These are phyloP conservation scores for Myotis vivesi DNA, from an alignment of 2,797 vertebrate genomes.

Conservation along the genomic window DNA sequence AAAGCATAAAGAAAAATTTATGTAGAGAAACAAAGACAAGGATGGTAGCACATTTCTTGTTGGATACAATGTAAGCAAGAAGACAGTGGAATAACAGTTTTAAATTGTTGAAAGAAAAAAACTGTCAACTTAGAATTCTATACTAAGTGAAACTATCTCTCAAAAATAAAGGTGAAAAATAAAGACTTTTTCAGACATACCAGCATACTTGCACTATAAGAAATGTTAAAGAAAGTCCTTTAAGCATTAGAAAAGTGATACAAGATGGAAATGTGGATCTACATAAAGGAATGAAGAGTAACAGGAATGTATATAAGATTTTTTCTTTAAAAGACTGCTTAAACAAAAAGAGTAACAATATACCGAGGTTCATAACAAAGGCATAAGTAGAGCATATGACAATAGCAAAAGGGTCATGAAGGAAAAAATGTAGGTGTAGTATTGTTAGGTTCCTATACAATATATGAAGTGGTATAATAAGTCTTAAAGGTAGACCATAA, in stretches of 20 bases:
- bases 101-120: not conserved
- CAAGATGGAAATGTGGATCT: not conserved
- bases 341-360: not conserved
- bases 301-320: not conserved
- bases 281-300: not conserved
- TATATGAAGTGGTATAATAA: not conserved
- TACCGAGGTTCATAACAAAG: not conserved
- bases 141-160: constrained; percentile 12
- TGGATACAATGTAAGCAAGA: not conserved
- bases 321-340: not conserved
- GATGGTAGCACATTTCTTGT: not conserved
- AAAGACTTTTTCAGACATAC: not conserved
- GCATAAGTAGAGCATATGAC: not conserved
- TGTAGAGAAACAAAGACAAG: not conserved
- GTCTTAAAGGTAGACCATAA: not conserved
- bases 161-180: not conserved
- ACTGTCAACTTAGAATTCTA: not conserved
- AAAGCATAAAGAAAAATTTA: not conserved
- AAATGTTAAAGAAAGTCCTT: not conserved
- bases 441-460: not conserved
- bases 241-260: not conserved
- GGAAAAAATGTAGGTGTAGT: not conserved
- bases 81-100: not conserved
- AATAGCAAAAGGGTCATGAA: not conserved
- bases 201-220: not conserved